Conservation (phyloP, 2,797 vertebrate genomes). For the Sus cebifrons region DNA sequence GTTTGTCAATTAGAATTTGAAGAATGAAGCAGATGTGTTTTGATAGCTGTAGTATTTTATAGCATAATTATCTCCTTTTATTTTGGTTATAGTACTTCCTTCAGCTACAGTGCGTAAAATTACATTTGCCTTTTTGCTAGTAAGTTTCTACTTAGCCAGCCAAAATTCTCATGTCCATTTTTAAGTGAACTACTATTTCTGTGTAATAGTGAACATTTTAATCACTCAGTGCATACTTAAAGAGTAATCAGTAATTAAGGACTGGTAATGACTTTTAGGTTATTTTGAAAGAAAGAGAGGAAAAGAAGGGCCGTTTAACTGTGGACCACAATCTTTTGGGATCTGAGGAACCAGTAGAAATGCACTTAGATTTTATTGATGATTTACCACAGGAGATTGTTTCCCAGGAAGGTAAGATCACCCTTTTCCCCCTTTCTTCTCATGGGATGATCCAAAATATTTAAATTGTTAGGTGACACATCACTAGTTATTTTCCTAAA, state of each 20-base stretch:
- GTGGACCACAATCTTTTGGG: slow-evolving; percentile 93
- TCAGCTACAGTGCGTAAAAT: neutral
- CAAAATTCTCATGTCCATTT: neutral
- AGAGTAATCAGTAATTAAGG: slow-evolving; percentile 65
- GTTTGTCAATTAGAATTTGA: slow-evolving; percentile 18
- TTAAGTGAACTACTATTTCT: neutral
- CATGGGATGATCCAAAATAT: neutral
- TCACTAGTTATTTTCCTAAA: slow-evolving; percentile 3
- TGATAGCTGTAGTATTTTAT: neutral
- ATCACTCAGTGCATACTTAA: neutral
- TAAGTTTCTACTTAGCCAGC: neutral
- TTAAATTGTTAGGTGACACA: neutral
- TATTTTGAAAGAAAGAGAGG: slow-evolving; percentile 98
- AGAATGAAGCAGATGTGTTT: neutral
- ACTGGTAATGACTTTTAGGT: slow-evolving; percentile 91
- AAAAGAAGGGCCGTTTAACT: slow-evolving; percentile 96
- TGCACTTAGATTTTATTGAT: slow-evolving; percentile 92
- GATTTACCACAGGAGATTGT: slow-evolving; percentile 94
- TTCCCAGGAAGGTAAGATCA: slow-evolving; percentile 95
- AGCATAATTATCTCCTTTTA: neutral
- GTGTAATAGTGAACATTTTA: neutral
- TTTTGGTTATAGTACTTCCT: slow-evolving; percentile 34
- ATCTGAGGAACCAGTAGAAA: slow-evolving; percentile 94
- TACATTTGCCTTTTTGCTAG: slow-evolving; percentile 36
- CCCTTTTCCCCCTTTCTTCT: neutral